These are phyloP conservation scores for Megalurothrips usitatus DNA, from an alignment of 2,888 invertebrate genomes.

Conservation along the genomic window DNA sequence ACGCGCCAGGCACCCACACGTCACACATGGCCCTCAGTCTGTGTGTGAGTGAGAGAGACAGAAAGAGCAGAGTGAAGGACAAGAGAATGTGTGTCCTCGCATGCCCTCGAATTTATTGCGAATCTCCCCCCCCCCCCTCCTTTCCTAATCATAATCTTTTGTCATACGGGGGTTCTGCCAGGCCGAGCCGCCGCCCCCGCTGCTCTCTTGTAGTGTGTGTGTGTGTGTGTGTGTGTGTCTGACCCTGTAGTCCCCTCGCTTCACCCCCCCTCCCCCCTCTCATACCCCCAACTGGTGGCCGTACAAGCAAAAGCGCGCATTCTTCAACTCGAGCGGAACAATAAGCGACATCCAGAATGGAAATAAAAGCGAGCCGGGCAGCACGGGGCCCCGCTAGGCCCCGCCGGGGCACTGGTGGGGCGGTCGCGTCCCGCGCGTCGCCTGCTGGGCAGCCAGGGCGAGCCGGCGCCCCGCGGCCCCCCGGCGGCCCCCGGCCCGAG, in stretches of 20 bases:
- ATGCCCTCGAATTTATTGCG: background rate
- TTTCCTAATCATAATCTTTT: slow-evolving; percentile 12
- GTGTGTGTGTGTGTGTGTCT: no score
- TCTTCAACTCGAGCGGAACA: slow-evolving; percentile 10
- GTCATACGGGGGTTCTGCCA: background rate
- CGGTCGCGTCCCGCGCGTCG: background rate
- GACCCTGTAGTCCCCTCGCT: no score
- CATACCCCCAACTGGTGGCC: no score
- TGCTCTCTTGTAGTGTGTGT: no score
- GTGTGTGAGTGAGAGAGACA: background rate
- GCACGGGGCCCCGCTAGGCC: background rate
- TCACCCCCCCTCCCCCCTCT: background rate
- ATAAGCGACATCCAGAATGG: slow-evolving; percentile 22
- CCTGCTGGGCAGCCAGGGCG: background rate
- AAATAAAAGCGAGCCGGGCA: slow-evolving; percentile 4
- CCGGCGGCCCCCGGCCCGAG: background rate
- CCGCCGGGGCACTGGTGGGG: no score
- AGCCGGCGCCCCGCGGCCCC: background rate
- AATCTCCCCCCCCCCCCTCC: background rate
- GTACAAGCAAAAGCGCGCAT: background rate
- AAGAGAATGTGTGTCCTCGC: background rate
- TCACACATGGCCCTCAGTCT: no score
- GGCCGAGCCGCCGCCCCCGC: background rate
- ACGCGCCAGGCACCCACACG: no score
- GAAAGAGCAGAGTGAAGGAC: background rate